phyloP scores from a whole-genome alignment of 2,888 invertebrate genomes.

The Onthophagus sagittarius region DNA sequence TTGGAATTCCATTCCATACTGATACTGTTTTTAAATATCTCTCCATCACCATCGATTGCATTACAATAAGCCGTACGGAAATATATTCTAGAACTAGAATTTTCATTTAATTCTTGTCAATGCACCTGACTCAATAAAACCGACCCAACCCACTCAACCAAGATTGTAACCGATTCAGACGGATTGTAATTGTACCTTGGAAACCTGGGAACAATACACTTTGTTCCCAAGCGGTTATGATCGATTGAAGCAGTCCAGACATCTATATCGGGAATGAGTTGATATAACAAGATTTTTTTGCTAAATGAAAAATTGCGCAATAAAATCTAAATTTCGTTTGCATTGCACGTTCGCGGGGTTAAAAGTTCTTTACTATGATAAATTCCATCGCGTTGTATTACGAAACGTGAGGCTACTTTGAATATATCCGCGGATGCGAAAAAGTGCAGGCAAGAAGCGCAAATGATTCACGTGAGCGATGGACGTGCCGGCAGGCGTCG shows the following conservation, averaged over 20 bases:
- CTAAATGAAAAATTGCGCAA: slow-evolving; percentile 16
- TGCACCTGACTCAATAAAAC: neutral
- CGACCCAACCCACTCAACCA: neutral
- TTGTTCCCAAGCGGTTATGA: neutral
- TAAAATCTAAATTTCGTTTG: slow-evolving; percentile 19
- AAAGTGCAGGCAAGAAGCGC: neutral
- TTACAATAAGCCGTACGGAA: neutral
- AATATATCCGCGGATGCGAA: slow-evolving; percentile 14
- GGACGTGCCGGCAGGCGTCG: slow-evolving; percentile 2
- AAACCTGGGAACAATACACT: neutral
- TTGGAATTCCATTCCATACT: neutral
- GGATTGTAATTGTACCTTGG: neutral
- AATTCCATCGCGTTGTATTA: slow-evolving; percentile 24
- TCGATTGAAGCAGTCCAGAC: neutral
- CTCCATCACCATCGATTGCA: neutral
- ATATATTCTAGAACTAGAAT: too few relatives aligned
- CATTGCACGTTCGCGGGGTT: slow-evolving; percentile 18
- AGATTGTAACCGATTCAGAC: neutral
- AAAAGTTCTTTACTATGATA: slow-evolving; percentile 24
- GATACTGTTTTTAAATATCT: neutral
- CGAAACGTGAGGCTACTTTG: slow-evolving; percentile 24
- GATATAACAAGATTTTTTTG: neutral
- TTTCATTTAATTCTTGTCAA: neutral
- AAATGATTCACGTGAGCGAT: slow-evolving; percentile 5
- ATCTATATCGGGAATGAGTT: neutral